Evolutionary conservation across 2,797 vertebrate species (phyloP).

Genomic region (Naso thynnoides): DNA sequence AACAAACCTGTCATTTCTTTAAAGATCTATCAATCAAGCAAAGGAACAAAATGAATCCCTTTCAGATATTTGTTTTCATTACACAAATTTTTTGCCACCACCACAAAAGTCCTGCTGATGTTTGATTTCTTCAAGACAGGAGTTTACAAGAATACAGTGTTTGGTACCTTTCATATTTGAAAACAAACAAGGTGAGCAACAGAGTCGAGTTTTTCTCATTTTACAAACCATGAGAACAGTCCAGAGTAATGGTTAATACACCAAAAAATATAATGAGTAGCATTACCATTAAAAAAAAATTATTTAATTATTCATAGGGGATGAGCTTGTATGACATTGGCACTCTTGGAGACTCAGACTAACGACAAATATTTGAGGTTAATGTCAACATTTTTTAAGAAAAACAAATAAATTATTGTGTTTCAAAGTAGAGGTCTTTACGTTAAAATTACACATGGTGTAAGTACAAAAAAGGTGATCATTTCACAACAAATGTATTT

Average conservation of each 20-base stretch:
- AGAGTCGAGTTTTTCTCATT: too few species aligned
- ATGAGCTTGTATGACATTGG: not conserved
- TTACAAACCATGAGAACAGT: too few species aligned
- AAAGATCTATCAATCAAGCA: too few species aligned
- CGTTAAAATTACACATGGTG: not conserved
- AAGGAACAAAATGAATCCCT: too few species aligned
- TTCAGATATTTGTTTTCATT: too few species aligned
- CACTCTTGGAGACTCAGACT: not conserved
- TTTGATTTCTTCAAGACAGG: too few species aligned
- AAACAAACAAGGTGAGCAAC: too few species aligned
- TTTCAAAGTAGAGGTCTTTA: not conserved
- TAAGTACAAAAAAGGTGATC: not conserved
- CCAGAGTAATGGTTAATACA: not conserved
- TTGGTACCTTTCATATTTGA: too few species aligned
- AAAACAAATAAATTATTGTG: not conserved
- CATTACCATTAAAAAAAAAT: not conserved
- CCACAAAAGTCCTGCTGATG: too few species aligned
- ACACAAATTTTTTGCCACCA: too few species aligned
- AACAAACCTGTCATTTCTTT: too few species aligned
- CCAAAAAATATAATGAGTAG: not conserved
- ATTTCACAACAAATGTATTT: slow-evolving; percentile 22
- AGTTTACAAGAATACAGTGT: too few species aligned
- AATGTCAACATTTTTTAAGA: not conserved
- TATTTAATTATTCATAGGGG: not conserved
- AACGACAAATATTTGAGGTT: not conserved